phyloP scores from a whole-genome alignment of 1,140 invertebrate species.

The Fopius arisanus region DNA sequence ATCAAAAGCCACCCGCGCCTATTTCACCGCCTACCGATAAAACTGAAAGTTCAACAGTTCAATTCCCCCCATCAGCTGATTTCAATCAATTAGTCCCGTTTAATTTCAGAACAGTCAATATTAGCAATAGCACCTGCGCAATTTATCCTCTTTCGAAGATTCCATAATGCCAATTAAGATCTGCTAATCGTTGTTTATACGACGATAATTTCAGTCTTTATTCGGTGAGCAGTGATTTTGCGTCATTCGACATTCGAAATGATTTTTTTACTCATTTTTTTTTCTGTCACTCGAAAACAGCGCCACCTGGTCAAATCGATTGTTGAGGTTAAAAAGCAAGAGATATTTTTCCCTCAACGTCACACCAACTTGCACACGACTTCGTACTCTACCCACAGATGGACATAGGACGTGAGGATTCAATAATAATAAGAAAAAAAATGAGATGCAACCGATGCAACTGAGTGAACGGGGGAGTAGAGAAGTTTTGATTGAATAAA shows the following conservation, averaged over 20 bases:
- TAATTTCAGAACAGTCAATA: not conserved
- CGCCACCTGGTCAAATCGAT: slow-evolving; percentile 29
- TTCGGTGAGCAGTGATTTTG: slow-evolving; percentile 20
- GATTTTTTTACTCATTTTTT: not conserved
- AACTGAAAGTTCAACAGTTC: not conserved
- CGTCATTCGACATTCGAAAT: slow-evolving; percentile 7
- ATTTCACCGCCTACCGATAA: not conserved
- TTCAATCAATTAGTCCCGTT: not conserved
- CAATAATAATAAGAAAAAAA: slow-evolving; percentile 6
- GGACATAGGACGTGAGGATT: slow-evolving; percentile 10
- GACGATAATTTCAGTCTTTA: slow-evolving; percentile 18
- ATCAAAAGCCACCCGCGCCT: not conserved
- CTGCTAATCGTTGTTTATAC: not conserved
- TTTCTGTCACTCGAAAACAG: slow-evolving; percentile 16
- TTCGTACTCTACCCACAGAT: slow-evolving; percentile 2
- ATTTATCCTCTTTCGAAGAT: slow-evolving; percentile 3
- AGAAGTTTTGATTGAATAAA: not conserved
- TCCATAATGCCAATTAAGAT: slow-evolving; percentile 5
- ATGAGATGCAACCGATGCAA: slow-evolving; percentile 12
- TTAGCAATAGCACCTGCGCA: not conserved
- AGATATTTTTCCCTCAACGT: slow-evolving; percentile 17
- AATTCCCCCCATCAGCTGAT: not conserved
- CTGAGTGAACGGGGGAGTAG: not conserved
- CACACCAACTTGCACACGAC: slow-evolving; percentile 20
- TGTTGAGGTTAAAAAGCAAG: slow-evolving; percentile 11